Evolutionary conservation across 2,113 vertebrate species (phyloP), one percentile per base, ranked within the genome.

Genomic region (Camelus bactrianus): DNA sequence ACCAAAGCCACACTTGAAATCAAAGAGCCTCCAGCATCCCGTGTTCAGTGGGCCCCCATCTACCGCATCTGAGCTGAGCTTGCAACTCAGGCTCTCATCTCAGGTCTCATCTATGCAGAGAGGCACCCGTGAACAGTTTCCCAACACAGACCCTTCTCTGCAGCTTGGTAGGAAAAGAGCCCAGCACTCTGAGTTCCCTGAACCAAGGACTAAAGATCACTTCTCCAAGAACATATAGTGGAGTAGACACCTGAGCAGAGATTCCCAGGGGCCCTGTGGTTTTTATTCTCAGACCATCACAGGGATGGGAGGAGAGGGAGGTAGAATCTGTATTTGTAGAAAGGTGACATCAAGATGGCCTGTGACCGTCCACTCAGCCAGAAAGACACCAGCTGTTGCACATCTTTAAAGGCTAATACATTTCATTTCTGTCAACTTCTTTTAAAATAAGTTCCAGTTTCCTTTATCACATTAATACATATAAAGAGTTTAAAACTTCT

Each of bases 391-490:
- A 89, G 69, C 58, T 28, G 46, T 72, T 62, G 24, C 5, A 14
- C 46, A 12, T 76, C 69, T 83, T 88, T 38, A 81, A 30, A 81
- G 30, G 19, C 38, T 67, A 62, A 28, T 46, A 24, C 56, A 76
- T 28, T 87, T 92, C 32, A 9, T 70, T 54, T 28, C 15, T 69
- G 32, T 19, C 76, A 50, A n/a, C 28, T 76, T 38, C 75, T 86
- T 93, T 76, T 80, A 80, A 86, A 84, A 48, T 52, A 65, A 84
- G 35, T 90, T 91, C 83, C 5, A 14, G 60, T 65, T 73, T 89
- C 62, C 56, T 80, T 91, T 26, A 94, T 64, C 26, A 8, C 19
- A 22, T 30, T 64, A 26, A 28, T 20, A 10, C 5, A 26, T 42
- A 58, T 11, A 60, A 48, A 52, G 22, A 67, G 26, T 15, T 73